Conservation (phyloP, 1,140 invertebrate genomes). For the Drosophila kurseongensis region DNA sequence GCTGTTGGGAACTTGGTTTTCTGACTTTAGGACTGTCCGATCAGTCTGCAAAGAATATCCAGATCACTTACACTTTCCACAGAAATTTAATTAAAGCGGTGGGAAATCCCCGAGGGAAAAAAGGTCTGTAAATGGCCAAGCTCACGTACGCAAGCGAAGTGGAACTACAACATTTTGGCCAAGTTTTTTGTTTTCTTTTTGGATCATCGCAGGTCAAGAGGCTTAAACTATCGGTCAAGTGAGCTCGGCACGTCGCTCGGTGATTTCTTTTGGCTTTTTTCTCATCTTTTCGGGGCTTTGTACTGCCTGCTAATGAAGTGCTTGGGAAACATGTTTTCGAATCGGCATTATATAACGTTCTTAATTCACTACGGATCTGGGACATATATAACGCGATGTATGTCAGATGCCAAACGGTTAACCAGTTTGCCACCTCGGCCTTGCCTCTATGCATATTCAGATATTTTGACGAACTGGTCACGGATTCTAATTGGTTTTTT, state of each 20-base stretch:
- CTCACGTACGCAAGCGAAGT: slow-evolving; percentile 54
- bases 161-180: slow-evolving; percentile 28
- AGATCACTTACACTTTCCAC: slow-evolving; percentile 40
- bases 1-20: slow-evolving; percentile 23
- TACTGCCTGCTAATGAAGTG: slow-evolving; percentile 19
- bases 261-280: slow-evolving; percentile 23
- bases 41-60: slow-evolving; percentile 20
- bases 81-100: neutral
- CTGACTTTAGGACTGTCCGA: neutral
- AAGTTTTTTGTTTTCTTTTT: slow-evolving; percentile 1
- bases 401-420: slow-evolving; percentile 47
- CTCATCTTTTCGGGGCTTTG: slow-evolving; percentile 17
- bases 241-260: slow-evolving; percentile 48
- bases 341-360: slow-evolving; percentile 59
- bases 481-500: slow-evolving; percentile 62
- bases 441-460: slow-evolving; percentile 44
- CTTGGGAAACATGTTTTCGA: slow-evolving; percentile 43
- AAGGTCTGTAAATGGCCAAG: neutral
- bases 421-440: slow-evolving; percentile 47
- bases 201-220: slow-evolving; percentile 53
- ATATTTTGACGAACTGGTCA: slow-evolving; percentile 36
- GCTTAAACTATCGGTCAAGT: slow-evolving; percentile 65
- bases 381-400: slow-evolving; percentile 59
- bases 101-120: slow-evolving; percentile 21
- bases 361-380: slow-evolving; percentile 55